Conservation (phyloP, 2,888 invertebrate genomes). For the Lamellibrachia satsuma region DNA sequence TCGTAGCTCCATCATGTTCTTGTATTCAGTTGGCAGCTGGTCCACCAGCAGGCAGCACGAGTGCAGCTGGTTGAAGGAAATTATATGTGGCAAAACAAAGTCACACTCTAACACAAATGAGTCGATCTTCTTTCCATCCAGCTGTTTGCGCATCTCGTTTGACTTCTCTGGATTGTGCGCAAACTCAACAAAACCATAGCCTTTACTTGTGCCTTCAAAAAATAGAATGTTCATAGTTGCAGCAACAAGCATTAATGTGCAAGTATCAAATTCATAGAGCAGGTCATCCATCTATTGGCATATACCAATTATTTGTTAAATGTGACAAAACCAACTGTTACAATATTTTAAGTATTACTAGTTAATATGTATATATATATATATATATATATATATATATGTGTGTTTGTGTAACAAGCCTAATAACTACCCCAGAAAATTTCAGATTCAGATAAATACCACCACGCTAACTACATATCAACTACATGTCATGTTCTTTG, state of each 20-base stretch:
- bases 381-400: no score
- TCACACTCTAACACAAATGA: constrained; percentile 67
- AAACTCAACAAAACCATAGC: constrained; percentile 71
- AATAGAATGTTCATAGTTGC: not conserved
- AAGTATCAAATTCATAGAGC: not conserved
- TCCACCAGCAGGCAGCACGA: constrained; percentile 70
- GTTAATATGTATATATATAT: no score
- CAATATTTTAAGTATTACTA: not conserved
- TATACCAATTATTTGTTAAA: not conserved
- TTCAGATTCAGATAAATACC: not conserved
- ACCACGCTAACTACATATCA: not conserved
- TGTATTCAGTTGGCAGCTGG: constrained; percentile 68
- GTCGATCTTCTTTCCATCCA: constrained; percentile 66
- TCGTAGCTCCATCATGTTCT: constrained; percentile 68
- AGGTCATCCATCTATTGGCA: not conserved
- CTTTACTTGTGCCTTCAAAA: constrained; percentile 67
- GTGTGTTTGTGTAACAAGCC: no score
- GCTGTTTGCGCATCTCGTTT: constrained; percentile 66
- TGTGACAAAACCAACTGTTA: not conserved
- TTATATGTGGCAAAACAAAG: constrained; percentile 68
- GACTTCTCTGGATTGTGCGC: constrained; percentile 67
- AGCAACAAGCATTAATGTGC: not conserved
- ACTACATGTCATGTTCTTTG: no score
- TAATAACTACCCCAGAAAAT: no score
- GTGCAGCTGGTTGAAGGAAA: constrained; percentile 68